phyloP scores from a whole-genome alignment of 1,140 invertebrate species.

The Meloidogyne floridensis region DNA sequence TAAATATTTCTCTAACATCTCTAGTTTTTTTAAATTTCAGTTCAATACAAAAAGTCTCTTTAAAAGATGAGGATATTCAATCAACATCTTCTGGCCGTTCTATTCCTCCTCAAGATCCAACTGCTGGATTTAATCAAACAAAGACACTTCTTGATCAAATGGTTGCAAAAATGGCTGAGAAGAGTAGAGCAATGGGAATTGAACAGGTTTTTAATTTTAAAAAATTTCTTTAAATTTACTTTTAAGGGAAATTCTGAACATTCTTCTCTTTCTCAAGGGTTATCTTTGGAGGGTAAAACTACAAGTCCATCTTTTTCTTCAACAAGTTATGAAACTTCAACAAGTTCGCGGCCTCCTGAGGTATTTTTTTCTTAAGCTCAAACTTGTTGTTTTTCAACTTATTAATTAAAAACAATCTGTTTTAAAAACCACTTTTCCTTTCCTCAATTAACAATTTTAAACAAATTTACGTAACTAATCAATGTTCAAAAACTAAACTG shows the following conservation, averaged over 20 bases:
- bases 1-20: too few relatives aligned
- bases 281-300: neutral
- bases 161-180: neutral
- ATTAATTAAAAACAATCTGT: too few relatives aligned
- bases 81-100: conserved; percentile 25
- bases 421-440: too few relatives aligned
- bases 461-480: too few relatives aligned
- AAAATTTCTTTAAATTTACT: too few relatives aligned
- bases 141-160: neutral
- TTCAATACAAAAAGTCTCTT: neutral
- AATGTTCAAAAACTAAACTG: too few relatives aligned
- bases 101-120: conserved; percentile 23
- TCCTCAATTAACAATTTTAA: too few relatives aligned
- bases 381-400: too few relatives aligned
- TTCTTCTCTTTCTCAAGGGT: neutral
- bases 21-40: neutral
- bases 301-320: neutral
- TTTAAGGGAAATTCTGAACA: neutral
- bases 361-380: neutral
- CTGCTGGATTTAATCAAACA: neutral
- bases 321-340: conserved; percentile 5
- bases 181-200: neutral
- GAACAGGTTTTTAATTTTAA: neutral
- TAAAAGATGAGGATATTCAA: conserved; percentile 13
- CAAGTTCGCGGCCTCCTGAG: neutral